These are phyloP conservation scores for Sebastes goodei DNA, from an alignment of 2,797 vertebrate genomes.

Conservation along the genomic window DNA sequence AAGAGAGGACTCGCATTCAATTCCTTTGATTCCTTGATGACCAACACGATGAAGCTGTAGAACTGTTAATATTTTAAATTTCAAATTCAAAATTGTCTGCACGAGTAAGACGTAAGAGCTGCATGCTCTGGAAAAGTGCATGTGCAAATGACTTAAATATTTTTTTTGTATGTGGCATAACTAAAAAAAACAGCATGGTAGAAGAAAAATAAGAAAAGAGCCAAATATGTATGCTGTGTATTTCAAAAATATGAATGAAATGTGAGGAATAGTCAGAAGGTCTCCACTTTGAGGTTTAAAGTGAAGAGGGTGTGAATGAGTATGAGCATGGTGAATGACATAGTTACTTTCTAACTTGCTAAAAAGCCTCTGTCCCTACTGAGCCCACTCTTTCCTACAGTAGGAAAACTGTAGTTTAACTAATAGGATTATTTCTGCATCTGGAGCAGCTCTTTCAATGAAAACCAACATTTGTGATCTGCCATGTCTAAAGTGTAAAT, in stretches of 20 bases:
- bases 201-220: too few species aligned
- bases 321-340: too few species aligned
- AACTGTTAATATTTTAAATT: background rate
- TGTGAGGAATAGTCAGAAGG: too few species aligned
- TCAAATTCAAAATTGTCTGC: background rate
- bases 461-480: background rate
- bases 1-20: background rate
- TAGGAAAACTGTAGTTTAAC: background rate
- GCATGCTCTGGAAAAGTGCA: background rate
- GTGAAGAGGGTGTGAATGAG: too few species aligned
- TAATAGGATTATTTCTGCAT: conserved; percentile 14
- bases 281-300: too few species aligned
- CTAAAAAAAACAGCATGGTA: too few species aligned
- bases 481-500: conserved; percentile 19
- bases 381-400: too few species aligned
- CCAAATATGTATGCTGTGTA: background rate
- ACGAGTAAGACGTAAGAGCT: background rate
- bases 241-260: too few species aligned
- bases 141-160: background rate
- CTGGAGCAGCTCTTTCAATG: background rate
- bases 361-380: too few species aligned
- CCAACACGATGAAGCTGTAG: background rate
- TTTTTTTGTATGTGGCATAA: too few species aligned
- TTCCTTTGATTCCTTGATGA: background rate
- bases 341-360: too few species aligned